Evolutionary conservation across 2,888 invertebrate species (phyloP), one percentile per base, ranked within the genome.

Genomic region (Adelphocoris suturalis): DNA sequence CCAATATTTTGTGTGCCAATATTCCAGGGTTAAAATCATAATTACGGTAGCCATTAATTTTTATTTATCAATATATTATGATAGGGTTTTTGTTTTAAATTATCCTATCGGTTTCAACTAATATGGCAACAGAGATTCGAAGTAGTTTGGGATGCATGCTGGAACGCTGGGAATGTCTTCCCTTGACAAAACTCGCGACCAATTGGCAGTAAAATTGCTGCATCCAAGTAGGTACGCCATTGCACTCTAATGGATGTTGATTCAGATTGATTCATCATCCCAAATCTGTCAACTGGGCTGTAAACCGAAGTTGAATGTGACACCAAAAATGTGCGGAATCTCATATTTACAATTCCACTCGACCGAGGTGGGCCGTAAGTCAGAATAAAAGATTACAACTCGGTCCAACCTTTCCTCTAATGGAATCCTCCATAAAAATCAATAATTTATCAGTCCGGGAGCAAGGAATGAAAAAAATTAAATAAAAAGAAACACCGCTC

Each of bases 261-360:
- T 52, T 52, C 52, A 16, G 68, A 68, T 68, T 68, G 68, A 68
- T 68, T 68, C 68, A 68, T 68, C 68, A 61, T 61, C 2, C 13
- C 23, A 68, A 68, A 68, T 68, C 68, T 23, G 68, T 23, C 68
- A 68, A 23, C 68, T 13, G 12, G 68, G 23, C 68, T 27, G n/a
- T 68, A 68, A 68, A 68, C 68, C 68, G 68, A 68, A 68, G 68
- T 68, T 68, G 68, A 68, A 68, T 68, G 68, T 23, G 68, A 68
- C 68, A 68, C 27, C 68, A 7, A 27, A 68, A 68, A 68, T 68
- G 68, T 23, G 19, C 19, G 68, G 68, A 68, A 68, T 68, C 68
- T 23, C 19, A 23, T 68, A 23, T 68, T 68, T 68, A 68, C 68
- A 68, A 23, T 68, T 68, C 68, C 68, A 23, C 68, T 68, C 68